These are phyloP conservation scores for Cataglyphis cursor DNA, from an alignment of 2,888 invertebrate species.

Conservation along the genomic window DNA sequence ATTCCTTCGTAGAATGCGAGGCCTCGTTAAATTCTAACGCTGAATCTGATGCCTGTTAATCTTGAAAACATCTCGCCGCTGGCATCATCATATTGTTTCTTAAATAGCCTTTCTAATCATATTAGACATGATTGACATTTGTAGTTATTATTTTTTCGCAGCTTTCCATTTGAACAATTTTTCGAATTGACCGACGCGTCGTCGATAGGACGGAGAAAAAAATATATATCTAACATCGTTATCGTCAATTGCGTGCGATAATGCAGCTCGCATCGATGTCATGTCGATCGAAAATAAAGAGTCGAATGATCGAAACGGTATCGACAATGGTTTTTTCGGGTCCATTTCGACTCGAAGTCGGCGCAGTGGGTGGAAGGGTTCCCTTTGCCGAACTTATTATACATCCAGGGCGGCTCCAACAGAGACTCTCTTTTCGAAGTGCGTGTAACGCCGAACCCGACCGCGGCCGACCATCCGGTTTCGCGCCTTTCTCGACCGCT, in stretches of 20 bases:
- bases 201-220: neutral
- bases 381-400: slow-evolving; percentile 34
- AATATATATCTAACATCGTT: neutral
- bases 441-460: neutral
- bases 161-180: neutral
- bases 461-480: slow-evolving; percentile 34
- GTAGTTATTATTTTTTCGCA: neutral
- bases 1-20: neutral
- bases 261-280: neutral
- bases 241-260: neutral
- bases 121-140: neutral
- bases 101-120: neutral
- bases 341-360: neutral
- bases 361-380: slow-evolving; percentile 19
- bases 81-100: neutral
- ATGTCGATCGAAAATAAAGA: neutral
- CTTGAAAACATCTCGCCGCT: neutral
- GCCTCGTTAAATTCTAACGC: neutral
- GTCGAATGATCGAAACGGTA: neutral
- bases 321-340: slow-evolving; percentile 14
- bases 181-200: neutral
- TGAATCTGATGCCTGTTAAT: neutral
- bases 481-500: slow-evolving; percentile 18
- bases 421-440: slow-evolving; percentile 29
- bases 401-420: slow-evolving; percentile 3